phyloP scores from a whole-genome alignment of 2,113 vertebrate genomes.

The Rhinichthys klamathensis region DNA sequence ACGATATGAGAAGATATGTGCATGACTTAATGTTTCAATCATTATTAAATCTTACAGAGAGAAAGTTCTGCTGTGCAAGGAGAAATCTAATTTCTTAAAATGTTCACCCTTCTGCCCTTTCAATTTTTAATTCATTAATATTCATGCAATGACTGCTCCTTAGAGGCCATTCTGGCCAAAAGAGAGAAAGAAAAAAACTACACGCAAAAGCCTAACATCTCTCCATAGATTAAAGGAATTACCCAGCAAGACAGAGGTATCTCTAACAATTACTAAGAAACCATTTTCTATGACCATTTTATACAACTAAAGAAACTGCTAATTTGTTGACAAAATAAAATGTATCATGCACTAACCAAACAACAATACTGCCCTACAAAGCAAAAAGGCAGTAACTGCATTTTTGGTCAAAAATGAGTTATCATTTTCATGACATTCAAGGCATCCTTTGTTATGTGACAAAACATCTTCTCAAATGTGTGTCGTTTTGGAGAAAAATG shows the following conservation, averaged over 20 bases:
- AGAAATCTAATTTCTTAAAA: slow-evolving; percentile 46
- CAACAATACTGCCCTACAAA: too few species aligned
- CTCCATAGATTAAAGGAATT: neutral
- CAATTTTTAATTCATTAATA: slow-evolving; percentile 43
- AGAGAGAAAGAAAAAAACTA: neutral
- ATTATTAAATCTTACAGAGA: slow-evolving; percentile 11
- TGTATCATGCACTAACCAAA: neutral
- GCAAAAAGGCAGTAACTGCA: too few species aligned
- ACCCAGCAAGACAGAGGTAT: neutral
- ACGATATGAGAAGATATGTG: slow-evolving; percentile 7
- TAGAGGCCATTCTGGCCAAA: slow-evolving; percentile 4
- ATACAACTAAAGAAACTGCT: neutral
- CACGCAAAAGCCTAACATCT: neutral
- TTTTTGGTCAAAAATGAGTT: too few species aligned
- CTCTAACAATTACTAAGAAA: neutral
- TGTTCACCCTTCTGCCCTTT: slow-evolving; percentile 40
- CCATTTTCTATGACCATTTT: neutral
- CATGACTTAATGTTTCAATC: slow-evolving; percentile 32
- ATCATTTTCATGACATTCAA: too few species aligned
- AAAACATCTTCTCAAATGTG: too few species aligned
- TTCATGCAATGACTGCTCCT: slow-evolving; percentile 27
- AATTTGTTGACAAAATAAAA: neutral
- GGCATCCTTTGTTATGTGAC: too few species aligned
- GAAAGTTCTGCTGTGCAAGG: slow-evolving; percentile 25
- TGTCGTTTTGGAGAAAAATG: too few species aligned